phyloP scores from a whole-genome alignment of 2,113 vertebrate genomes.

The Pantherophis guttatus region DNA sequence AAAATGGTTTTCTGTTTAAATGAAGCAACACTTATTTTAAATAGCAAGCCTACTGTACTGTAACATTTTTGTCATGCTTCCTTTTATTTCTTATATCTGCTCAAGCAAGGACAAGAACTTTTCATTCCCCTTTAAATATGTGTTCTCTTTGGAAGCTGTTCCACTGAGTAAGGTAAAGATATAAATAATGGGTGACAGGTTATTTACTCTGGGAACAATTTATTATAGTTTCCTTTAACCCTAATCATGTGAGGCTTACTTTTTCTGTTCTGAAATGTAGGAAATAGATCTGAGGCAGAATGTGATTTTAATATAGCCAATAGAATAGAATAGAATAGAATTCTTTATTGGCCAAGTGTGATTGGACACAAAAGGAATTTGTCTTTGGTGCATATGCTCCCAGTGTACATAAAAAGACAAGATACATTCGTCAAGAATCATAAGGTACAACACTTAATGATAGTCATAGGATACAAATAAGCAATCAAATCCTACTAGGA shows the following conservation, averaged over 20 bases:
- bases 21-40: neutral
- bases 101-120: neutral
- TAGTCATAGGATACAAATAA: too few species aligned
- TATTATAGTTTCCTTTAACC: neutral
- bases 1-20: neutral
- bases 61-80: neutral
- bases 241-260: neutral
- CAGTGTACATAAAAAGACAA: too few species aligned
- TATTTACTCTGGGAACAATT: neutral
- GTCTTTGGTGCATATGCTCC: too few species aligned
- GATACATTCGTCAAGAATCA: too few species aligned
- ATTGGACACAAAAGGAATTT: too few species aligned
- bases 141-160: neutral
- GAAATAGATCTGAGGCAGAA: neutral
- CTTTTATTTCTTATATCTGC: slow-evolving; percentile 1
- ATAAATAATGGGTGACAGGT: neutral
- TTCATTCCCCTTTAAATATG: neutral
- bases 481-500: too few species aligned
- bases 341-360: too few species aligned
- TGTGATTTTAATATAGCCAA: neutral
- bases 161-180: neutral
- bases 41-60: neutral
- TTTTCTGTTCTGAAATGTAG: slow-evolving; percentile 22
- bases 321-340: too few species aligned
- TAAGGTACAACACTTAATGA: too few species aligned